Base-by-base conservation (phyloP, 2,888 invertebrate genomes). In the Hypsopygia costalis region DNA sequence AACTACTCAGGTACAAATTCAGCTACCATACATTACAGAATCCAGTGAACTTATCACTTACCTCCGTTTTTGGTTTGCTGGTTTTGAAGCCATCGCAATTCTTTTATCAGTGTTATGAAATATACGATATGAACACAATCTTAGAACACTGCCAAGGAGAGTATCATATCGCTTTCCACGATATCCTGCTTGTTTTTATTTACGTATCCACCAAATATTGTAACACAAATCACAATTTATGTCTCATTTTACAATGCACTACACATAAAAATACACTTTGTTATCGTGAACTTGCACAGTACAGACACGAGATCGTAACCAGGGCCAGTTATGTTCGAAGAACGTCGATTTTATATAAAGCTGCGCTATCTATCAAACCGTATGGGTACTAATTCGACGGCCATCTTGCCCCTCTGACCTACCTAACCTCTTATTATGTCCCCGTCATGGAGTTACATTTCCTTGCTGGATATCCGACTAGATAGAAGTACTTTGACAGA, bases 21-120 rank as follows among this genome's bases (percentile, higher is more conserved):
- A n/a, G n/a, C n/a, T n/a, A n/a, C n/a, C n/a, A n/a, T n/a, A n/a
- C n/a, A n/a, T n/a, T n/a, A n/a, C 32, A 32, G n/a, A 16, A 25
- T 25, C 3, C 16, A 16, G 7, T 25, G 9, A 25, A 32, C 44
- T 46, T 16, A 46, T 22, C 41, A 62, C 74, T 91, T 80, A 94
- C 94, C 93, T 92, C 78, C 93, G 90, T 82, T 93, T 94, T 69
- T 93, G 93, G 85, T 91, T 93, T 52, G 91, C 87, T 67, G 86
- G 86, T 69, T 89, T 90, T 45, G 85, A 61, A 77, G 85, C 79
- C 88, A 89, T 89, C 58, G 79, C 77, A 47, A 55, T 62, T 9
- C 11, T 80, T 16, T 75, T 70, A 77, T 71, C 69, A 69, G 62
- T 58, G 49, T n/a, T n/a, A 64, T 69, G 76, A 83, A 83, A 81